Evolutionary conservation across 1,140 invertebrate species (phyloP).

Genomic region (Trinorchestia longiramus): DNA sequence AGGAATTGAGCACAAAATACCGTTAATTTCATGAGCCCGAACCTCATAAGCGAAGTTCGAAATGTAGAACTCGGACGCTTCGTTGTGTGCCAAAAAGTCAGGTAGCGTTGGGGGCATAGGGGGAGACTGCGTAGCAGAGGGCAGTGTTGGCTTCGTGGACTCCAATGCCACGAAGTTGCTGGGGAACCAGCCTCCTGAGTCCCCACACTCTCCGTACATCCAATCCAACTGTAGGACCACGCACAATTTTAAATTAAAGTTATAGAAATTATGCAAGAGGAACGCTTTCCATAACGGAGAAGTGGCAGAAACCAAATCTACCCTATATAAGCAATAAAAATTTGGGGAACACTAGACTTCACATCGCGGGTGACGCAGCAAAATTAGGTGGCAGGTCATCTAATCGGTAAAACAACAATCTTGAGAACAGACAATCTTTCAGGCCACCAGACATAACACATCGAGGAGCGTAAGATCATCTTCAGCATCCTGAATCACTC

Average conservation of each 20-base stretch:
- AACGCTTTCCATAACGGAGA: not conserved
- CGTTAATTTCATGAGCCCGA: not conserved
- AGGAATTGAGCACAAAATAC: too few species aligned
- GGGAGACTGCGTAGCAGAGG: constrained; percentile 63
- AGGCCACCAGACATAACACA: too few species aligned
- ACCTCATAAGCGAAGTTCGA: constrained; percentile 82
- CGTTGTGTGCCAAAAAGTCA: constrained; percentile 63
- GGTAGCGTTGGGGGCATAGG: constrained; percentile 62
- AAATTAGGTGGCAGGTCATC: not conserved
- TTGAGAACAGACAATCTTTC: too few species aligned
- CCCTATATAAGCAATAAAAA: not conserved
- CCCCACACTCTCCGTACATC: constrained; percentile 77
- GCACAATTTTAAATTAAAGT: not conserved
- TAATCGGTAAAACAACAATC: too few species aligned
- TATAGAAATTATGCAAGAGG: not conserved
- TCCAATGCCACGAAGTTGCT: constrained; percentile 78
- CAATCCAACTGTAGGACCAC: constrained; percentile 73
- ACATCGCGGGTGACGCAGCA: not conserved
- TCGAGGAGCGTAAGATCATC: too few species aligned
- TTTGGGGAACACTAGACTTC: not conserved
- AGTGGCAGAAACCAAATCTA: not conserved
- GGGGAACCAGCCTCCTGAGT: constrained; percentile 79
- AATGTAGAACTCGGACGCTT: constrained; percentile 80
- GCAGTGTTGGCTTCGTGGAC: constrained; percentile 59
- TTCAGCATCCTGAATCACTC: constrained; percentile 33